Percentiles rank a stretch among this genome's conserved stretches.
phyloP scores from a whole-genome alignment of 2,797 vertebrate genomes.

The Rhodeus uyekii region DNA sequence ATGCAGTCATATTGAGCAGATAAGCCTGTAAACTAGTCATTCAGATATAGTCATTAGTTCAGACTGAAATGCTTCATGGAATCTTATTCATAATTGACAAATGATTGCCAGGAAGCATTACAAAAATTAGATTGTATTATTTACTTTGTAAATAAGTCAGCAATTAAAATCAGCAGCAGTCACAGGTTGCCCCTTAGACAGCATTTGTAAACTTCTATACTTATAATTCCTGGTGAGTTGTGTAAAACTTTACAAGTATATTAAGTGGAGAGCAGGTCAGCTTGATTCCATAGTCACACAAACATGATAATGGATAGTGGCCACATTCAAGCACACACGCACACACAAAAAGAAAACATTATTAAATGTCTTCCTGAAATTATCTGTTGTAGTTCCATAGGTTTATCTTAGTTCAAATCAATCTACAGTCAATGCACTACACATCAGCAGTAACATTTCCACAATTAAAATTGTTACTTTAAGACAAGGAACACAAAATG shows the following conservation, averaged over 20 bases:
- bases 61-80: neutral
- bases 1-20: neutral
- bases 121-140: neutral
- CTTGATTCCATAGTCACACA: neutral
- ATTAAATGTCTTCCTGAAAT: too few relatives aligned
- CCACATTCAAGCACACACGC: too few relatives aligned
- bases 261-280: neutral
- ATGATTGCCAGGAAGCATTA: constrained; percentile 12
- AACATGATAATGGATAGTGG: too few relatives aligned
- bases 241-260: neutral
- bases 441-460: too few relatives aligned
- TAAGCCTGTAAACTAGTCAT: neutral
- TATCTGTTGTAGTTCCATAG: too few relatives aligned
- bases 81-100: neutral
- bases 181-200: neutral
- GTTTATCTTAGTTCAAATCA: too few relatives aligned
- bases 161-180: constrained; percentile 3
- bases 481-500: too few relatives aligned
- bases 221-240: neutral
- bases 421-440: too few relatives aligned
- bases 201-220: neutral
- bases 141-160: constrained; percentile 11
- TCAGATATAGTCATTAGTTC: neutral
- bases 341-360: too few relatives aligned
- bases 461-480: too few relatives aligned